Percentiles rank a stretch among this genome's conserved stretches.
These are phyloP conservation scores for Albula goreensis DNA, from an alignment of 2,113 vertebrate genomes.

Conservation along the genomic window DNA sequence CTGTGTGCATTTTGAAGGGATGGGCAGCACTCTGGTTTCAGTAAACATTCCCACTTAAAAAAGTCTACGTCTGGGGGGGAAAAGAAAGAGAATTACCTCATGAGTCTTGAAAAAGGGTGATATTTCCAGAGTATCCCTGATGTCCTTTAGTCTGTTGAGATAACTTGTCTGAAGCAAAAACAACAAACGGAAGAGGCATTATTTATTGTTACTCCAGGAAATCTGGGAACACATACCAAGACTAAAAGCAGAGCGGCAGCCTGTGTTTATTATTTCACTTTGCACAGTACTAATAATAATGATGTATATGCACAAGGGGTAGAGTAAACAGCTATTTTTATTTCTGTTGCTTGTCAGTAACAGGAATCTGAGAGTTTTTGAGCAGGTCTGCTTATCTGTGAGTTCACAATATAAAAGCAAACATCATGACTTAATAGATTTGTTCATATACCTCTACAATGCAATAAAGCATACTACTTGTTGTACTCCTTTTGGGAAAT, in stretches of 20 bases:
- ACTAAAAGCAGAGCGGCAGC: not conserved
- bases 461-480: no score
- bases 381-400: not conserved
- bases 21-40: not conserved
- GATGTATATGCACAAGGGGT: not conserved
- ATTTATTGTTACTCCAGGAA: not conserved
- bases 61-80: not conserved
- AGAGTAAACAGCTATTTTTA: not conserved
- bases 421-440: no score
- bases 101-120: slow-evolving; percentile 93
- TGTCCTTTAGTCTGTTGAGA: slow-evolving; percentile 81
- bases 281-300: not conserved
- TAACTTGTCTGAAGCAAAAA: slow-evolving; percentile 76
- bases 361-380: not conserved
- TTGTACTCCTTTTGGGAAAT: not conserved
- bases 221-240: not conserved
- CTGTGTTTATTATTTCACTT: not conserved
- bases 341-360: not conserved
- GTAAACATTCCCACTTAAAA: not conserved
- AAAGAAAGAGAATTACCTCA: slow-evolving; percentile 76
- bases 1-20: not conserved
- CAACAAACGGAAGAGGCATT: not conserved
- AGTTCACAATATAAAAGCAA: no score
- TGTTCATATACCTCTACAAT: no score
- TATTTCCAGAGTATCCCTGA: slow-evolving; percentile 79